These are phyloP conservation scores for Hirundo rustica DNA, from an alignment of 2,797 vertebrate species.

Conservation along the genomic window DNA sequence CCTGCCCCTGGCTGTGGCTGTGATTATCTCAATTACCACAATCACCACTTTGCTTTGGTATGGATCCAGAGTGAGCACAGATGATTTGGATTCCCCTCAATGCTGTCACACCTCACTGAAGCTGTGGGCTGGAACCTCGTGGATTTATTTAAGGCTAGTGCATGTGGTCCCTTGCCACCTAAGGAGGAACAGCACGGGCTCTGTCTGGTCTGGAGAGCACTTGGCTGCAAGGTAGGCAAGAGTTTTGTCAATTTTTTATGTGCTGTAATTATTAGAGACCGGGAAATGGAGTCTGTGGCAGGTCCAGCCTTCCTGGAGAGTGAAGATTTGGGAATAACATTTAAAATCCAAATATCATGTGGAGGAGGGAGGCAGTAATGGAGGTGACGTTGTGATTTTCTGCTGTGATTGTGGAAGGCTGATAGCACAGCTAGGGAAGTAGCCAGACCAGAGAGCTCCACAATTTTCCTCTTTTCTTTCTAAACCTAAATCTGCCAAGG, in stretches of 20 bases:
- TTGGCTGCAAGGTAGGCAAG: fast-evolving
- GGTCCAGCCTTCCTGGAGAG: not conserved
- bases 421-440: not conserved
- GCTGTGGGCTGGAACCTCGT: not conserved
- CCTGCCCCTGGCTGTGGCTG: not conserved
- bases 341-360: fast-evolving
- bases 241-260: fast-evolving
- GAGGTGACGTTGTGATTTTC: not conserved
- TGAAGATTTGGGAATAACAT: not conserved
- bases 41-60: not conserved
- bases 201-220: fast-evolving
- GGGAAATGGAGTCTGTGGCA: not conserved
- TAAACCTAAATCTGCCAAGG: not conserved
- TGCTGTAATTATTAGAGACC: fast-evolving
- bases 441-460: not conserved
- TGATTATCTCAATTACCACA: not conserved
- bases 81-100: not conserved
- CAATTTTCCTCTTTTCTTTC: not conserved
- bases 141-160: not conserved
- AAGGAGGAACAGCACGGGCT: fast-evolving
- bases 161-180: fast-evolving
- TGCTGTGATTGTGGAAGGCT: not conserved
- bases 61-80: not conserved
- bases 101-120: not conserved
- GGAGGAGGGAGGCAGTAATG: not conserved